Evolutionary conservation across 2,113 vertebrate genomes (phyloP).

Genomic region (Albula goreensis): DNA sequence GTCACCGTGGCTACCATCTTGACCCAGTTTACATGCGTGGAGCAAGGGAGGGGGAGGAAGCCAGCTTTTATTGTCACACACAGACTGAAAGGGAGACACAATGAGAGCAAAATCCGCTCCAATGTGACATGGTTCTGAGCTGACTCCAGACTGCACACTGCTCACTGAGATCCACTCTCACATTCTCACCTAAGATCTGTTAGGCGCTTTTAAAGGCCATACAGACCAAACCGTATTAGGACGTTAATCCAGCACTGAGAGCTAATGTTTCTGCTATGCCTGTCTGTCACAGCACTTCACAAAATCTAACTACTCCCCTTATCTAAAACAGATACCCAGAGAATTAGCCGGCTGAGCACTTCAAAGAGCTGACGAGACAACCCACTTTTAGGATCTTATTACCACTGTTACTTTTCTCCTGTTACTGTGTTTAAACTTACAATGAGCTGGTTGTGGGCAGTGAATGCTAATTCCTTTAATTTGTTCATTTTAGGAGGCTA

Average conservation of each 20-base stretch:
- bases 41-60: neutral
- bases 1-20: slow-evolving; percentile 13
- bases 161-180: neutral
- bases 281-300: neutral
- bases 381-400: neutral
- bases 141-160: neutral
- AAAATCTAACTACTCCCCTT: neutral
- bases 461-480: neutral
- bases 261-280: neutral
- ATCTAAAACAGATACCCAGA: neutral
- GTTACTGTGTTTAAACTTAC: neutral
- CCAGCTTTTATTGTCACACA: neutral
- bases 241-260: neutral
- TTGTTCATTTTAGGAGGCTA: neutral
- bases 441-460: neutral
- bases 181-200: neutral
- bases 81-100: neutral
- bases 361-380: neutral
- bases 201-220: neutral
- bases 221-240: neutral
- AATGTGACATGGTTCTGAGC: neutral
- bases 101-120: neutral
- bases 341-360: slow-evolving; percentile 8
- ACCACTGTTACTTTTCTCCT: neutral
- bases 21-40: slow-evolving; percentile 10